These are phyloP conservation scores for Myanophis thanlyinensis DNA, from an alignment of 2,113 vertebrate species.

Conservation along the genomic window DNA sequence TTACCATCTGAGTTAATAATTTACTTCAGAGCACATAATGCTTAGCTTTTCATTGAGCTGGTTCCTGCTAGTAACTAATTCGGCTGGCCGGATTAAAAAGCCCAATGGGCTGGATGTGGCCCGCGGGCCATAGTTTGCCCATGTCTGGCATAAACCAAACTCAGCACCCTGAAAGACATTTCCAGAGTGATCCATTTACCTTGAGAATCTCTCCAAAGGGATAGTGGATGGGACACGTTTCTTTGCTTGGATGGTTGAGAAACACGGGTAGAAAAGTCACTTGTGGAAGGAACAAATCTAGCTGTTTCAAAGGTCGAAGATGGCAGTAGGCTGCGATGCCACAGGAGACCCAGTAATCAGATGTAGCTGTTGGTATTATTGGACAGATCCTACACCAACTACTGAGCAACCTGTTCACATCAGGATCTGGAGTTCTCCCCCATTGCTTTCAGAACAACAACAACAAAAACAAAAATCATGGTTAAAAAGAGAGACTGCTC, in stretches of 20 bases:
- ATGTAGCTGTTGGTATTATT: conserved; percentile 68
- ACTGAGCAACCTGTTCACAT: conserved; percentile 66
- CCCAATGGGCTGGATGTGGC: too few species aligned
- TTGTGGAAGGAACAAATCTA: not conserved
- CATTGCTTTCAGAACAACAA: not conserved
- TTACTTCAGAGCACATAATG: too few species aligned
- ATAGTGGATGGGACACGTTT: conserved; percentile 4
- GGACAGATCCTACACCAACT: conserved; percentile 73
- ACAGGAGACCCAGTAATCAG: conserved; percentile 73
- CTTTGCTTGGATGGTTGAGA: not conserved
- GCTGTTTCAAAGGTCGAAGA: not conserved
- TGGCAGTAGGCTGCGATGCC: conserved; percentile 32
- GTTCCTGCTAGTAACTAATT: too few species aligned
- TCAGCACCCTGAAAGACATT: conserved; percentile 34
- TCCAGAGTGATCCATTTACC: not conserved
- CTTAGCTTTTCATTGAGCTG: too few species aligned
- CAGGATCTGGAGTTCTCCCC: not conserved
- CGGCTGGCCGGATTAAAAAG: too few species aligned
- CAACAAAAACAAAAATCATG: not conserved
- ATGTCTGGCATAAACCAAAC: conserved; percentile 27
- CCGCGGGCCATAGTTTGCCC: too few species aligned
- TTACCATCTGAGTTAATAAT: too few species aligned
- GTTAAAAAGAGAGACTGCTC: not conserved
- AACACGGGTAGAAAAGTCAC: not conserved
- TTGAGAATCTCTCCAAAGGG: conserved; percentile 1